Evolutionary conservation across 2,113 vertebrate genomes (phyloP).

Genomic region (Aythya baeri): DNA sequence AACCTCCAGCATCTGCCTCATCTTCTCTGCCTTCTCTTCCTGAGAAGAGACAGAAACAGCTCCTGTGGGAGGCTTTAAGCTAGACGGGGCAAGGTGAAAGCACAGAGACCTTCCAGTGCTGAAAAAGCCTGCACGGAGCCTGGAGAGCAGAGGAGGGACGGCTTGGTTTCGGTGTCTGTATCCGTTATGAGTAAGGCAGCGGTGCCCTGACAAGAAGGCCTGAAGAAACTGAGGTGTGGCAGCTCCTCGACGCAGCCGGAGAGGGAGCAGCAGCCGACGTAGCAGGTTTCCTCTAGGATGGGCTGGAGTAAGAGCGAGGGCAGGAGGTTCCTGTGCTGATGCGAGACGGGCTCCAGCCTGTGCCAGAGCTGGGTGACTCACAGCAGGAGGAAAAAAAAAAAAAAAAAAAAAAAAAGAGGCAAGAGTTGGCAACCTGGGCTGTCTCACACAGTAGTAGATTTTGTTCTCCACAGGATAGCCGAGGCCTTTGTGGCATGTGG

Average conservation of each 20-base stretch:
- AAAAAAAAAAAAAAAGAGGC: not conserved
- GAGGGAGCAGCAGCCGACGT: not conserved
- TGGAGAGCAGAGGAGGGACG: not conserved
- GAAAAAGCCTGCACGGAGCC: not conserved
- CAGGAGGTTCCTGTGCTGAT: conserved; percentile 35
- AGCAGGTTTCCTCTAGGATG: not conserved
- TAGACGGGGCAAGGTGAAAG: not conserved
- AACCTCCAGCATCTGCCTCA: not conserved
- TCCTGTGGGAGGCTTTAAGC: not conserved
- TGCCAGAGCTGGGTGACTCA: conserved; percentile 38
- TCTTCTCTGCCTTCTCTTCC: not conserved
- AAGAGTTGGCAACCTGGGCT: conserved; percentile 40
- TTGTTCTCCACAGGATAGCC: conserved; percentile 6
- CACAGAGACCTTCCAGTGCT: not conserved
- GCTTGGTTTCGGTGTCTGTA: not conserved
- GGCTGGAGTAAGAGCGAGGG: not conserved
- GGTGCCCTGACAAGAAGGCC: not conserved
- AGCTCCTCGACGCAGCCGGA: not conserved
- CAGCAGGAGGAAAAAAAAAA: not conserved
- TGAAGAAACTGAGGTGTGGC: conserved; percentile 8
- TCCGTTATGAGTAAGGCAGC: conserved; percentile 13
- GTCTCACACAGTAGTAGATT: conserved; percentile 21
- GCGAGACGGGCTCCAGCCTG: not conserved
- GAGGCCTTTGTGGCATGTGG: not conserved
- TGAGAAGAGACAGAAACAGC: not conserved